Base-by-base conservation (phyloP, 2,797 vertebrate species). In the Scomberomorus guttatus region DNA sequence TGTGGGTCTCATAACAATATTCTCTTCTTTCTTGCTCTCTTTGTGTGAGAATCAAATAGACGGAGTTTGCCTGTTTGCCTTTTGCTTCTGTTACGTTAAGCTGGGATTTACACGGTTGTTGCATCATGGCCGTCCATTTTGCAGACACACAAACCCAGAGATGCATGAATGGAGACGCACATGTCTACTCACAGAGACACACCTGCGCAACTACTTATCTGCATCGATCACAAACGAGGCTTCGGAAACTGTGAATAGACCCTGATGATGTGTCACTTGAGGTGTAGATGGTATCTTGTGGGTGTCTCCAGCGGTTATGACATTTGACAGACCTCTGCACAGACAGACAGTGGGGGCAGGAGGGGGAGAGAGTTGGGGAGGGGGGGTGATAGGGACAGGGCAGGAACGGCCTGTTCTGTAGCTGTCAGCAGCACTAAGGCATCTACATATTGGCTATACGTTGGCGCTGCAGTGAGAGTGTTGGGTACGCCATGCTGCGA, bases 401-500 rank as follows among this genome's bases (percentile, higher is more conserved):
- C 67, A 81, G 71, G 89, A 81, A 90, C 87, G 37, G 83, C 72
- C 72, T 92, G 91, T 91, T 93, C 89, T 94, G 90, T 89, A 79
- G 87, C 73, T 79, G 90, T 93, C 91, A 92, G 92, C 90, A 90
- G 51, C 78, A 80, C 58, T 37, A 34, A 87, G 72, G 82, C 77
- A 79, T 91, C 90, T 91, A 87, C 75, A 61, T 83, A 84, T 82
- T 87, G 89, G 81, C 87, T 85, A 84, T 91, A 81, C 89, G 89
- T 71, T n/a, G 83, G 80, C 50, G 78, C 87, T 92, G 93, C 95
- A 92, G 92, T 93, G 81, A 78, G 84, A 83, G 85, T 12, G 67
- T 86, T 88, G 69, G 69, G 75, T 75, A 88, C 90, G 87, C 90
- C 84, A 84, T 88, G 90, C 91, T 94, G 87, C 50, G 83, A 93